These are phyloP conservation scores for Drosophila oshimai DNA, from an alignment of 1,140 invertebrate genomes.

Conservation along the genomic window DNA sequence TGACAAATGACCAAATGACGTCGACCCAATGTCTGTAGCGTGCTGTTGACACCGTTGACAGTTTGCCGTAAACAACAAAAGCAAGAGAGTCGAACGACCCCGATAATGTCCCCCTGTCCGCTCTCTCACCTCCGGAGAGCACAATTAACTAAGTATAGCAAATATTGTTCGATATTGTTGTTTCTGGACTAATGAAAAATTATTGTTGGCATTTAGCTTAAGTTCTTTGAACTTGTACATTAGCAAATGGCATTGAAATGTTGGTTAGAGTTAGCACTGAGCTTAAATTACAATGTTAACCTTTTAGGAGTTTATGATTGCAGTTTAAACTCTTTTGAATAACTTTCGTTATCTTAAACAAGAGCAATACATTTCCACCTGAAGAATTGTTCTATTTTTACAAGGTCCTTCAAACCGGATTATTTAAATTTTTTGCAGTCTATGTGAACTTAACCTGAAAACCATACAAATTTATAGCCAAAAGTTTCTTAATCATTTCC, in stretches of 20 bases:
- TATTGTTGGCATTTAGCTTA: slow-evolving; percentile 25
- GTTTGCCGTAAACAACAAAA: slow-evolving; percentile 50
- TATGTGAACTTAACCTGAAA: no score
- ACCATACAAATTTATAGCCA: no score
- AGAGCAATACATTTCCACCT: no score
- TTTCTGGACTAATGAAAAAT: slow-evolving; percentile 34
- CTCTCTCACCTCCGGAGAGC: not conserved
- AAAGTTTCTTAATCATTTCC: no score
- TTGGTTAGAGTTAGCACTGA: not conserved
- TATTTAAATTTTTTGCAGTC: no score
- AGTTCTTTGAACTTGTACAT: slow-evolving; percentile 35
- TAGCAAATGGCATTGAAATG: not conserved
- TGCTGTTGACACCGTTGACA: slow-evolving; percentile 51
- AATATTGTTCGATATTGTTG: slow-evolving; percentile 30
- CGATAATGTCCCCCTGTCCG: not conserved
- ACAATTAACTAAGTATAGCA: slow-evolving; percentile 36
- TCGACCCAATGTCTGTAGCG: slow-evolving; percentile 46
- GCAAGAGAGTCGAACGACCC: slow-evolving; percentile 24
- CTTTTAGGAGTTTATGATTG: not conserved
- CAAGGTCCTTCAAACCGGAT: not conserved
- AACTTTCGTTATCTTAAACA: no score
- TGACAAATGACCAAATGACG: slow-evolving; percentile 54
- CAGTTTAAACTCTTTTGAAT: not conserved
- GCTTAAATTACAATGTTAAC: not conserved
- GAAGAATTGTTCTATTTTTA: no score